Percentiles rank a stretch among this genome's conserved stretches.
These are phyloP conservation scores for Baronia brevicornis DNA, from an alignment of 2,888 invertebrate genomes.

Conservation along the genomic window DNA sequence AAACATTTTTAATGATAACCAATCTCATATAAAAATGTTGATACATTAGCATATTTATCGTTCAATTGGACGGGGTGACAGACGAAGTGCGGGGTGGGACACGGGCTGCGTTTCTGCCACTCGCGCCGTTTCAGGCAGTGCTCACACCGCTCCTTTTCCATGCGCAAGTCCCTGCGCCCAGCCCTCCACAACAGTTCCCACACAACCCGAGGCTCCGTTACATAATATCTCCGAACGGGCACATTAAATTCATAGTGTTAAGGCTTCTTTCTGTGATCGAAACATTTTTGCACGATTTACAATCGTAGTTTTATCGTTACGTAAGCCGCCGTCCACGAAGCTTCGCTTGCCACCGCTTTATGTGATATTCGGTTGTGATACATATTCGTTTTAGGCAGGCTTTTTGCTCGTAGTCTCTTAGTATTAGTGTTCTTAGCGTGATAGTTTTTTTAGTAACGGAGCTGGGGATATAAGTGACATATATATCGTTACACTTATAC, in stretches of 20 bases:
- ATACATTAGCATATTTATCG: constrained; percentile 8
- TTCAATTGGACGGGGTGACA: constrained; percentile 24
- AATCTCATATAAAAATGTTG: constrained; percentile 2
- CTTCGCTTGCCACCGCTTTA: constrained; percentile 71
- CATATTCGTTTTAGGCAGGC: constrained; percentile 63
- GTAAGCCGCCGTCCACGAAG: constrained; percentile 73
- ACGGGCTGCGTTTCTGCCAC: constrained; percentile 18
- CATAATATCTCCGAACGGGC: constrained; percentile 54
- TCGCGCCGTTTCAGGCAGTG: constrained; percentile 46
- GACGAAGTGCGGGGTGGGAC: constrained; percentile 21
- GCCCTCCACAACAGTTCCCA: constrained; percentile 44
- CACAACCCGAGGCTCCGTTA: constrained; percentile 62
- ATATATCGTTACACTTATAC: constrained; percentile 21
- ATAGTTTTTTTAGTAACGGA: constrained; percentile 15
- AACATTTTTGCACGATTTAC: constrained; percentile 68
- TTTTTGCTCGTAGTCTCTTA: constrained; percentile 57
- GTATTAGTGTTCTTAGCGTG: constrained; percentile 8
- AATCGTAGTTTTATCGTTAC: constrained; percentile 66
- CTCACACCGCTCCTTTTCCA: constrained; percentile 61
- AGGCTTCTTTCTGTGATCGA: constrained; percentile 72
- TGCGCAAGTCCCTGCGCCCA: constrained; percentile 59
- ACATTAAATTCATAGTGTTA: constrained; percentile 57
- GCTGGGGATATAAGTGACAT: constrained; percentile 18
- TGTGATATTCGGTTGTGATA: constrained; percentile 75
- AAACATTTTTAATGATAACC: no score